phyloP scores from a whole-genome alignment of 2,113 vertebrate genomes.

The Colinus virginianus region DNA sequence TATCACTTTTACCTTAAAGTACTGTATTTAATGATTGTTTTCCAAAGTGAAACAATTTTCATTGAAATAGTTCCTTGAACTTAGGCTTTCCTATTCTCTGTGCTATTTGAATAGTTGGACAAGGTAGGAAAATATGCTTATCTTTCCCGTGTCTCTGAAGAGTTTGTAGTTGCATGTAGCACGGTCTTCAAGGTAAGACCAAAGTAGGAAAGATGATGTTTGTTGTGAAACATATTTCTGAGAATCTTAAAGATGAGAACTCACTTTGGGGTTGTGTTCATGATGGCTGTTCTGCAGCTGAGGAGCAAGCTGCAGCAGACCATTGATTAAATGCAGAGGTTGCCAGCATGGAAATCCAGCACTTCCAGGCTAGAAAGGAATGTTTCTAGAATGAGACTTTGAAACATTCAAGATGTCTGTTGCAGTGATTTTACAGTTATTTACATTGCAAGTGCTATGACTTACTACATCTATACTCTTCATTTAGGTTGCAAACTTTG shows the following conservation, averaged over 20 bases:
- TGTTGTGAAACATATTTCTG: neutral
- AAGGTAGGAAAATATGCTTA: neutral
- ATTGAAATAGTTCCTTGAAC: neutral
- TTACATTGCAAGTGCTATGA: neutral
- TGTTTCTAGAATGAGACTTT: neutral
- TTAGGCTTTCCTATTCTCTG: neutral
- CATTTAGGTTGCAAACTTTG: neutral
- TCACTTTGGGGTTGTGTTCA: neutral
- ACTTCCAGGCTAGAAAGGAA: neutral
- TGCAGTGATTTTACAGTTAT: neutral
- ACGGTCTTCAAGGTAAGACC: neutral
- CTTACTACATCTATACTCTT: neutral
- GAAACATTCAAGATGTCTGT: neutral
- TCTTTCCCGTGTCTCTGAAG: neutral
- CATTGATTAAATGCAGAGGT: neutral
- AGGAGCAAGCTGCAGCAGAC: neutral
- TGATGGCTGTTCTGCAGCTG: neutral
- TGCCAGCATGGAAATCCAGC: neutral
- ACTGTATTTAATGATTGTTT: neutral
- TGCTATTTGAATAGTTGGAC: neutral
- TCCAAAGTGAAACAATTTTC: neutral
- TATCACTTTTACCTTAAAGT: neutral
- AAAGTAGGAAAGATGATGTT: neutral
- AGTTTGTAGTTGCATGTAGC: neutral
- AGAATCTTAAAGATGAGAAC: neutral